phyloP scores from a whole-genome alignment of 2,888 invertebrate genomes.

The Archips xylosteana region DNA sequence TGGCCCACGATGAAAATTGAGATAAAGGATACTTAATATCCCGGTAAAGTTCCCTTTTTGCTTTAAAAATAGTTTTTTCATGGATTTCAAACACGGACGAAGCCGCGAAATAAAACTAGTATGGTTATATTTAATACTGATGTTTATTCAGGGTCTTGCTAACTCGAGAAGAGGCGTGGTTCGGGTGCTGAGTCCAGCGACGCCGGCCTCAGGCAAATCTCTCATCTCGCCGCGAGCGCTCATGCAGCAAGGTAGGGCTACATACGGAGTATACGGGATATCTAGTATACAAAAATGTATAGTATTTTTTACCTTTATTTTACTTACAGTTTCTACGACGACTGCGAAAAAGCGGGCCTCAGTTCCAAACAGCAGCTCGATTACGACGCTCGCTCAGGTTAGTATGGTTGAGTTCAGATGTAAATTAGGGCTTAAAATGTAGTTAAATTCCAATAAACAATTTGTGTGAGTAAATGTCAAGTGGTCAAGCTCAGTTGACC shows the following conservation, averaged over 20 bases:
- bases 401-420: conserved; percentile 10
- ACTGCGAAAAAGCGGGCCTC: conserved; percentile 36
- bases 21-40: too few relatives aligned
- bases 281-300: too few relatives aligned
- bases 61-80: too few relatives aligned
- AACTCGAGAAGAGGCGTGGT: conserved; percentile 73
- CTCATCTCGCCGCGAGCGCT: conserved; percentile 81
- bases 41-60: too few relatives aligned
- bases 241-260: conserved; percentile 68
- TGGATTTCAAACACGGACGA: too few relatives aligned
- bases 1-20: too few relatives aligned
- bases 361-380: conserved; percentile 23
- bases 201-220: conserved; percentile 75
- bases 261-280: background rate
- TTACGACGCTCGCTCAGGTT: conserved; percentile 45
- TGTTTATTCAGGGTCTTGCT: conserved; percentile 53
- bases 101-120: too few relatives aligned
- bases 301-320: background rate
- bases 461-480: too few relatives aligned
- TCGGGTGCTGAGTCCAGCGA: conserved; percentile 76
- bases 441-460: too few relatives aligned
- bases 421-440: background rate
- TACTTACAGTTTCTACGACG: conserved; percentile 22
- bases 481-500: too few relatives aligned
- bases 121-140: too few relatives aligned